These are phyloP conservation scores for Pedionomus torquatus DNA, from an alignment of 2,113 vertebrate genomes.

Conservation along the genomic window DNA sequence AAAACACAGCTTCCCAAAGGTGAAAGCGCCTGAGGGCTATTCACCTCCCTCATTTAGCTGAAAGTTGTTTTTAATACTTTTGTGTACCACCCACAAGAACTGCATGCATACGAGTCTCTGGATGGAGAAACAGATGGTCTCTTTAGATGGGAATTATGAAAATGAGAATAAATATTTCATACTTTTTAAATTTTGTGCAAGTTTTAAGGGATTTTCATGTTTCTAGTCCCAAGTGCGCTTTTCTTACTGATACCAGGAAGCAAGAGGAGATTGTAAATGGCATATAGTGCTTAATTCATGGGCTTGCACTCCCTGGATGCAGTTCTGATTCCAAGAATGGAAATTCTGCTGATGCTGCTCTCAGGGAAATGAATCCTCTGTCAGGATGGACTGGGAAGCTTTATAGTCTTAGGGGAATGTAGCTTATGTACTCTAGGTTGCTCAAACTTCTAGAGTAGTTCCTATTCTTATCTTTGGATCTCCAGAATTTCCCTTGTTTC, in stretches of 20 bases:
- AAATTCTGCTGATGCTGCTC: neutral
- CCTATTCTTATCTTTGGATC: neutral
- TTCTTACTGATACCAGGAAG: neutral
- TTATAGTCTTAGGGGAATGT: neutral
- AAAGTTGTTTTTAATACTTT: neutral
- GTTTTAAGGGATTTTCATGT: neutral
- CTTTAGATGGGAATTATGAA: conserved; percentile 41
- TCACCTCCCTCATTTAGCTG: neutral
- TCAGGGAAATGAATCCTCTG: neutral
- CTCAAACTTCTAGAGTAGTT: neutral
- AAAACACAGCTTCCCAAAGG: neutral
- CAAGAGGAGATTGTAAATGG: neutral
- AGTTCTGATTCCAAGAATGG: neutral
- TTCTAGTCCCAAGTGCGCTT: neutral
- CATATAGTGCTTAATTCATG: neutral
- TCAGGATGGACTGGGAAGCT: neutral
- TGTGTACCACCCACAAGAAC: neutral
- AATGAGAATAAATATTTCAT: conserved; percentile 40
- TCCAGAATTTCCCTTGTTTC: neutral
- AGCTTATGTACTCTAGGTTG: neutral
- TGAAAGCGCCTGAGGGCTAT: neutral
- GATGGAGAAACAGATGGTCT: conserved; percentile 23
- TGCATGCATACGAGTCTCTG: neutral
- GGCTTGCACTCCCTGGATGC: neutral
- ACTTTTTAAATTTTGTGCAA: neutral